Evolutionary conservation across 2,797 vertebrate species (phyloP).

Genomic region (Sphenopsis melanotis): DNA sequence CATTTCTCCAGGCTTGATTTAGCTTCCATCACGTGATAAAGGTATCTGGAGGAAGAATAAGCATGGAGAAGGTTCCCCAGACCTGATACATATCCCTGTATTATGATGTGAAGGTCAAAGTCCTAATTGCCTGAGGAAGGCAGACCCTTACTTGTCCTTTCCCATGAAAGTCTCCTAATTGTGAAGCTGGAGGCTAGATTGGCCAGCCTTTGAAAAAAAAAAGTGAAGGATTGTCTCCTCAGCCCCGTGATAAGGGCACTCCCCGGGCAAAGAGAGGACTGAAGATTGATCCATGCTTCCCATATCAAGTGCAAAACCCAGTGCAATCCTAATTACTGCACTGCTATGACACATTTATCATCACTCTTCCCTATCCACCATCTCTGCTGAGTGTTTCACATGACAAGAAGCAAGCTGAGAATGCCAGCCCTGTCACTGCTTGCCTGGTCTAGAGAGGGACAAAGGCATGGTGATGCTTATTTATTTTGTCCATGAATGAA

Average conservation of each 20-base stretch:
- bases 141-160: not conserved
- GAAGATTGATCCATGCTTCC: not conserved
- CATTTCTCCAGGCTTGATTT: not conserved
- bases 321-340: conserved; percentile 22
- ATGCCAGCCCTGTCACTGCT: conserved; percentile 27
- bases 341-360: conserved; percentile 20
- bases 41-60: not conserved
- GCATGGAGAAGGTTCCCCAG: not conserved
- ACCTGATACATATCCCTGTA: not conserved
- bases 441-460: not conserved
- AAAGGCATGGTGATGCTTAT: not conserved
- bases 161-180: not conserved
- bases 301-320: not conserved
- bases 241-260: not conserved
- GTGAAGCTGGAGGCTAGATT: not conserved
- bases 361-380: not conserved
- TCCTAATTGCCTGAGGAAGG: not conserved
- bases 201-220: not conserved
- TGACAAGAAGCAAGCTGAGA: conserved; percentile 13
- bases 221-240: not conserved
- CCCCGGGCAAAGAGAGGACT: not conserved
- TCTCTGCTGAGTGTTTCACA: not conserved
- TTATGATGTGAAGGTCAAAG: fast-evolving
- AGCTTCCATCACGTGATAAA: not conserved
- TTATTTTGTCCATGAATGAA: conserved; percentile 1